Base-by-base conservation (phyloP, 2,113 vertebrate species). In the Alethe castanea region DNA sequence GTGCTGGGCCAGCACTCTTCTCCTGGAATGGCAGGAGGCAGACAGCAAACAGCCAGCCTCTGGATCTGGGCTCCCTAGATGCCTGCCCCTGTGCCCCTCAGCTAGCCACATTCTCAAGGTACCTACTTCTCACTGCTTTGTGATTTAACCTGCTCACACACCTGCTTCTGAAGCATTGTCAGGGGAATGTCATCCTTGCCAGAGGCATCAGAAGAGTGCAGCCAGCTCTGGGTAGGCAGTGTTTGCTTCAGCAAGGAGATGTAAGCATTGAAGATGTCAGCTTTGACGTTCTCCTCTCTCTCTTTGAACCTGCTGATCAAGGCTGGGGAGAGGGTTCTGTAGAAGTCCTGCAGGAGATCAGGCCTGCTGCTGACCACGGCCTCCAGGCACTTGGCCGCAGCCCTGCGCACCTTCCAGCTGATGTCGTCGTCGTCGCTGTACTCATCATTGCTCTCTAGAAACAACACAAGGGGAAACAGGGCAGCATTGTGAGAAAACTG, bases 361-460 rank as follows among this genome's bases (percentile, higher is more conserved):
- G 98, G 97, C 45, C 99, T 97, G 1, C 98, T 98, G 94, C 96
- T 92, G 78, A 99, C 97, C 48, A 99, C 29, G 6, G 99, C 98
- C 50, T 99, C 98, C 96, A 99, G 91, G 92, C 99, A 99, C 97
- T 99, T 99, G 20, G 99, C 98, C 0, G 98, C 98, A 1, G 99
- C 98, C 86, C 99, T 98, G 4, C 99, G 98, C 17, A 99, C 99
- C 87, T 99, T 99, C 99, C 99, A 99, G 97, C 99, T 99, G 98
- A 99, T 98, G 66, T 99, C 99, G 0, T 99, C 99, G 0, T 99
- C 99, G 0, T 99, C 99, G 0, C 99, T 99, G 98, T 99, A 99
- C 65, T 99, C 99, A 0, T 99, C 99, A 3, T 99, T 99, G 0
- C 98, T 99, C 50, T 99, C 99, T 99, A 94, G n/a, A 73, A 54